phyloP scores from a whole-genome alignment of 2,113 vertebrate species.

The Pelobates fuscus region DNA sequence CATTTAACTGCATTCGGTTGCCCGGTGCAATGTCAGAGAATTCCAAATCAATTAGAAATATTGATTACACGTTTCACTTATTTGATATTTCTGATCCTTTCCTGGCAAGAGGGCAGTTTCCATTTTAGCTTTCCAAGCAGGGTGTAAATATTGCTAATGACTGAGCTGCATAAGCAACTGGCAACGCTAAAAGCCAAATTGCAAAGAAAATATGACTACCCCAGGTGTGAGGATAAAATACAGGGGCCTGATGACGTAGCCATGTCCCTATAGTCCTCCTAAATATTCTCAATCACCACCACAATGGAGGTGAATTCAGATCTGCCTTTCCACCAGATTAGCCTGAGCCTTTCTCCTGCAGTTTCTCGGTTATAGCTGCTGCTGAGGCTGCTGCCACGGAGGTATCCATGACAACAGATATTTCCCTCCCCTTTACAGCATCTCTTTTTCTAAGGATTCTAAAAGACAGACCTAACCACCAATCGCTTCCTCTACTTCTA shows the following conservation, averaged over 20 bases:
- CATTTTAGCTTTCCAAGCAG: neutral
- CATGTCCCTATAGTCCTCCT: neutral
- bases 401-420: constrained; percentile 63
- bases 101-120: neutral
- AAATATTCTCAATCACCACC: constrained; percentile 5
- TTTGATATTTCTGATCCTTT: neutral
- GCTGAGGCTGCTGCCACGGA: constrained; percentile 58
- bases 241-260: neutral
- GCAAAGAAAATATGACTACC: neutral
- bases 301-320: constrained; percentile 42
- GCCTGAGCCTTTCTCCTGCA: constrained; percentile 51
- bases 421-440: constrained; percentile 51
- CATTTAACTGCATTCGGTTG: neutral
- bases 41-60: neutral
- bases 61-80: neutral
- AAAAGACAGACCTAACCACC: constrained; percentile 36
- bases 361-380: constrained; percentile 47
- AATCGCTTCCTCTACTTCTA: constrained; percentile 32
- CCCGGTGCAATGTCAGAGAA: neutral
- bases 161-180: neutral
- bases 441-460: constrained; percentile 41
- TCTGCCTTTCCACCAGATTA: constrained; percentile 48
- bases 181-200: neutral
- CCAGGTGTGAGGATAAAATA: neutral
- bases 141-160: neutral